Evolutionary conservation across 2,113 vertebrate species (phyloP), one percentile per base, ranked within the genome.

Genomic region (Platichthys stellatus): DNA sequence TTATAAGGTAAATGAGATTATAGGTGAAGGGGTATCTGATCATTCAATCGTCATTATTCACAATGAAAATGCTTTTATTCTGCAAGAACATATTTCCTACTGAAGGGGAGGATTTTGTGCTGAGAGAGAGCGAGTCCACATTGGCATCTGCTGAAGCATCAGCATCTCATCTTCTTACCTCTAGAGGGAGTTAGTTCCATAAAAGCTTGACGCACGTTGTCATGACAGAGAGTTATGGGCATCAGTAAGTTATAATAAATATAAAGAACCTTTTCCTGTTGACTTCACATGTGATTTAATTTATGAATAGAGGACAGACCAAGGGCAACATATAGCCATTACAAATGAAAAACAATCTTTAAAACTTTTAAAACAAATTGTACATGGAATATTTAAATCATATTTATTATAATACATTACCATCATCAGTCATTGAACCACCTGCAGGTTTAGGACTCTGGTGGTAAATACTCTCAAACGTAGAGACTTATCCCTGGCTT

Each of bases 151-250:
- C 21, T 87, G 88, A 47, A 51, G 23, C 17, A 57, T 31, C 47
- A 61, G 23, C 53, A 83, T 93, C 94, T 94, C 94, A 78, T 90
- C 75, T 75, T 90, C 87, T 92, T 86, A 92, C 96, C 98, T 97
- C 97, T 97, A 99, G 98, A 96, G 98, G 97, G 98, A 95, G 97
- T 96, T 95, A 97, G 95, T 90, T 96, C 94, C 96, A 95, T 95
- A 90, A 94, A 95, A 97, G 90, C 87, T 71, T 72, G n/a, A 70
- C 47, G 67, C 53, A 47, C 10, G 3, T 20, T 61, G 63, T 59
- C 66, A 49, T 49, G 35, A 43, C 56, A 74, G 17, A 62, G 23
- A 62, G 23, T 12, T 15, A 3, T 57, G 54, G 54, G 2, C 14
- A 54, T 60, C 79, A 80, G 71, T 71, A 23, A 28, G 49, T 67